Percentiles rank a stretch among this genome's conserved stretches.
These are phyloP conservation scores for Stratiomys singularior DNA, from an alignment of 2,888 invertebrate genomes.

Conservation along the genomic window DNA sequence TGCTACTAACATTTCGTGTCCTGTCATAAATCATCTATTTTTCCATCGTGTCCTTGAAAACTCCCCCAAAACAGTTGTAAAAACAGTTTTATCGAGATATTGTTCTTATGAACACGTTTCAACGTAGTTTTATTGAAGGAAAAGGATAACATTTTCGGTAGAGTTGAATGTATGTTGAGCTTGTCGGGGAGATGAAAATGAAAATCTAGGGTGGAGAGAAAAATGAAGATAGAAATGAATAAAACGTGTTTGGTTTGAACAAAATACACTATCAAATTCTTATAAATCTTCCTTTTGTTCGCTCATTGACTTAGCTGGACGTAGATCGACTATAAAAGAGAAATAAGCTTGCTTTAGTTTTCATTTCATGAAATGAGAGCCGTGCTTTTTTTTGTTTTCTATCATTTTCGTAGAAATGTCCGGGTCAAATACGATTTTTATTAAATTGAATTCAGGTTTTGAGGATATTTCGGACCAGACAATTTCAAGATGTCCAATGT, in stretches of 20 bases:
- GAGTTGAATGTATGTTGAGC: too few species aligned
- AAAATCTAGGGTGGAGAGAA: too few species aligned
- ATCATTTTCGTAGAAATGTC: too few species aligned
- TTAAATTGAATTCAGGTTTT: too few species aligned
- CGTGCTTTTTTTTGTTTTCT: too few species aligned
- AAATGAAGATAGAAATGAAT: not conserved
- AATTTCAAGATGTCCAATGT: too few species aligned
- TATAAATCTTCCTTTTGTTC: not conserved
- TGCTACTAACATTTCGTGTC: not conserved
- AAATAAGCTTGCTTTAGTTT: too few species aligned
- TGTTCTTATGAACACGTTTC: not conserved
- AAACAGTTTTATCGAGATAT: not conserved
- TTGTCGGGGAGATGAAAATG: too few species aligned
- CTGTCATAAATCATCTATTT: not conserved
- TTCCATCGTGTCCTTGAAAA: not conserved
- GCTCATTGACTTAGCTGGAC: not conserved
- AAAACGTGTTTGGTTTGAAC: not conserved
- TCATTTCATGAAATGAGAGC: too few species aligned
- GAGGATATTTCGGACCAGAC: too few species aligned
- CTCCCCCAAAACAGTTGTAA: not conserved
- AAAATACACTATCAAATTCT: not conserved
- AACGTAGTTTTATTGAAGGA: not conserved
- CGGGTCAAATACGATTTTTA: too few species aligned
- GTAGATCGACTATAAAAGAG: not conserved
- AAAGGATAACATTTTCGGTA: too few species aligned